Evolutionary conservation across 2,888 invertebrate genomes (phyloP).

Genomic region (Euproctis similis): DNA sequence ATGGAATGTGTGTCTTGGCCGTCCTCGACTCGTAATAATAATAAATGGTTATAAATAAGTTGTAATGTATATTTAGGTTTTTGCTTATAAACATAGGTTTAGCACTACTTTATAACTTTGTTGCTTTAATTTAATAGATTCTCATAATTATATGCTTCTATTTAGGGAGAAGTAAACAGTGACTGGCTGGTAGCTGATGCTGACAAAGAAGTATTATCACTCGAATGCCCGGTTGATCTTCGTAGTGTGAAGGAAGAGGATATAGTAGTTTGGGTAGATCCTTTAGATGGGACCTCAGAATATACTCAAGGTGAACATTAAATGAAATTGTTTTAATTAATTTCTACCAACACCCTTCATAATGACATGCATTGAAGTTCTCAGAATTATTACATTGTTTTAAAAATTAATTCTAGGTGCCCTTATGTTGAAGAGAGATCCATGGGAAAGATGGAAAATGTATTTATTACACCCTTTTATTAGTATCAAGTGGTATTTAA

Average conservation of each 20-base stretch:
- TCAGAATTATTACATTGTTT: slow-evolving; percentile 16
- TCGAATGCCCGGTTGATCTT: slow-evolving; percentile 81
- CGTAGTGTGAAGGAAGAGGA: slow-evolving; percentile 83
- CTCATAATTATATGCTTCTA: not conserved
- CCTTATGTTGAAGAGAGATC: slow-evolving; percentile 73
- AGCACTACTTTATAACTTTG: not conserved
- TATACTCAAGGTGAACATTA: slow-evolving; percentile 98
- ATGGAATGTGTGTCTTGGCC: too few species aligned
- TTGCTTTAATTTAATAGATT: too few species aligned
- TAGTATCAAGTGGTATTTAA: slow-evolving; percentile 74
- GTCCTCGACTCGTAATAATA: too few species aligned
- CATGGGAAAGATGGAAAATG: slow-evolving; percentile 75
- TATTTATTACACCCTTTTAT: slow-evolving; percentile 71
- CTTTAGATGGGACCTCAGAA: slow-evolving; percentile 98
- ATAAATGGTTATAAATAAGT: too few species aligned
- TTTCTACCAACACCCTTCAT: slow-evolving; percentile 10
- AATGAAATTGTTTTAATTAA: slow-evolving; percentile 1
- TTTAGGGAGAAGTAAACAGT: slow-evolving; percentile 69
- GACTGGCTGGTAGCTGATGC: slow-evolving; percentile 86
- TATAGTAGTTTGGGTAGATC: slow-evolving; percentile 98
- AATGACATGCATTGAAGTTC: slow-evolving; percentile 11
- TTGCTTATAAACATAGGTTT: too few species aligned
- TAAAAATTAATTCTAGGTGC: slow-evolving; percentile 63
- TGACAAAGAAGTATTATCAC: slow-evolving; percentile 79
- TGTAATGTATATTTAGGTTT: too few species aligned